A percentile compares a stretch with the other conserved stretches of the same genome.
Conservation (phyloP, 2,113 vertebrate genomes). For the Bungarus multicinctus region DNA sequence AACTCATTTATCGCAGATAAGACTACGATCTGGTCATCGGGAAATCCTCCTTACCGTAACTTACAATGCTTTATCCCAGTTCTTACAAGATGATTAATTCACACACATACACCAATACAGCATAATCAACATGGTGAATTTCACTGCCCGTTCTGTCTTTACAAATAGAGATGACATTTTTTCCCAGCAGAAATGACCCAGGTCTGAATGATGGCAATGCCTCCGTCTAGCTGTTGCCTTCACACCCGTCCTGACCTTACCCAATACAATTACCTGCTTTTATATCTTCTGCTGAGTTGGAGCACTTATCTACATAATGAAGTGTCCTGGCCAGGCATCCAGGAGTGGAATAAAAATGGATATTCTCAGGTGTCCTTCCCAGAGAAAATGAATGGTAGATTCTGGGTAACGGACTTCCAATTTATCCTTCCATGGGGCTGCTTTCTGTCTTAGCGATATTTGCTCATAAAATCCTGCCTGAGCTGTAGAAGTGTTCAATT, state of each 20-base stretch:
- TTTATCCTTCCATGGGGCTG: slow-evolving; percentile 13
- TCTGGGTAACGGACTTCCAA: neutral
- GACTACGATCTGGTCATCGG: neutral
- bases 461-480: slow-evolving; percentile 16
- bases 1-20: neutral
- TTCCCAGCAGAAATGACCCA: neutral
- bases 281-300: neutral
- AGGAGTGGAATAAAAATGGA: neutral
- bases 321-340: neutral
- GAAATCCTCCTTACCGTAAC: neutral
- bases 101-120: neutral
- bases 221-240: neutral
- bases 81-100: neutral
- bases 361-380: neutral
- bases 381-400: neutral
- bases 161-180: neutral
- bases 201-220: neutral
- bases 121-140: neutral
- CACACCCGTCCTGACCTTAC: neutral
- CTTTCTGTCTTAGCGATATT: slow-evolving; percentile 7
- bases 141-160: neutral
- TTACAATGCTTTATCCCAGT: neutral
- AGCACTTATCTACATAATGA: neutral
- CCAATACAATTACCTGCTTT: neutral
- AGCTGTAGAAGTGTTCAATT: slow-evolving; percentile 1